Base-by-base conservation (phyloP, 2,113 vertebrate genomes). In the Sinosuthora webbiana region DNA sequence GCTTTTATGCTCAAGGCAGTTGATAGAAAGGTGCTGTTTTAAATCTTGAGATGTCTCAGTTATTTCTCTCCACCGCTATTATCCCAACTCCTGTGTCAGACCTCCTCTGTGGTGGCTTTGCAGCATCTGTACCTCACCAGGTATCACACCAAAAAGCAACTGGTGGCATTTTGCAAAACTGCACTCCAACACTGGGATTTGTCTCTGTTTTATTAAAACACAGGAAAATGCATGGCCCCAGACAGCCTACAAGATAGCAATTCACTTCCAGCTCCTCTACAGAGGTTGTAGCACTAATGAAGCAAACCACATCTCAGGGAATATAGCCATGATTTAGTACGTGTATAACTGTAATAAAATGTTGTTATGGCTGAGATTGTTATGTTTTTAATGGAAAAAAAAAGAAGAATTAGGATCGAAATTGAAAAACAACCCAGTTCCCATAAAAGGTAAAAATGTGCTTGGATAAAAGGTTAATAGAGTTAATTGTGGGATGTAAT, bases 381-480 rank as follows among this genome's bases (percentile, higher is more conserved):
- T 52, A 83, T 2, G 23, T 33, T 91, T 92, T 68, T 69, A 85
- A 70, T 59, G 77, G 39, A 37, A 70, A 83, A 39, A 39, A 75
- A 76, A 77, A 83, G 63, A 78, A 39, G 55, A 95, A 77, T 69
- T 55, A 89, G 45, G 50, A 85, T n/a, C 59, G 70, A 89, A 93
- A 94, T 31, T 83, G 87, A 63, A 83, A 73, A 91, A 64, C 74
- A 70, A 62, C 27, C 21, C 31, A 1, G 2, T 59, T 85, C 22
- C 39, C 41, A 55, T 55, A 76, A 89, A 70, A 84, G 69, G 49
- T 17, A 62, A 79, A 93, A 95, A 65, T 2, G 3, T 0, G 1
- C 67, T 73, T 76, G 30, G 78, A 42, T 79, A 91, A 95, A 94
- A 94, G 84, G 94, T 93, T 94, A 96, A 93, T 79, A 60, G 78